These are phyloP conservation scores for Peromyscus polionotus DNA, from an alignment of 2,113 vertebrate species.

Conservation along the genomic window DNA sequence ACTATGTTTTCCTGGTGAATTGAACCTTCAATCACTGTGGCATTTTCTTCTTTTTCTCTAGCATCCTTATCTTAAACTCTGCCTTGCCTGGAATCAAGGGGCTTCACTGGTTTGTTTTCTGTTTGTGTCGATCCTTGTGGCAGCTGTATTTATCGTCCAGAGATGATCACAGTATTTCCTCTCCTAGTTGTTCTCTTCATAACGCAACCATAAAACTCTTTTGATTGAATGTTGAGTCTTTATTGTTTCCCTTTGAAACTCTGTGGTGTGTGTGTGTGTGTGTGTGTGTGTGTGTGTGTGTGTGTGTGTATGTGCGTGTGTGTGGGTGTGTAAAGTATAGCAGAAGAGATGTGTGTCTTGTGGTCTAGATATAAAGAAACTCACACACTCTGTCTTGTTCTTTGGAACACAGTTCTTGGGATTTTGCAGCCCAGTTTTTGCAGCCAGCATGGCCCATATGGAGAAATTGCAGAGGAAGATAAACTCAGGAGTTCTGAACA, in stretches of 20 bases:
- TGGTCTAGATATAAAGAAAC: background rate
- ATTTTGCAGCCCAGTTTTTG: background rate
- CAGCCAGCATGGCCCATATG: background rate
- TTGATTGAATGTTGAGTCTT: accelerated
- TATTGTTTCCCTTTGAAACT: background rate
- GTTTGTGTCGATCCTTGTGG: background rate
- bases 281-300: too few relatives aligned
- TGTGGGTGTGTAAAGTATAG: background rate
- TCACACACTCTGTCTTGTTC: background rate
- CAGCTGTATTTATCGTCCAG: background rate
- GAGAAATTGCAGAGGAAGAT: background rate
- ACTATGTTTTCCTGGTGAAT: background rate
- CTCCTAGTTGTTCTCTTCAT: background rate
- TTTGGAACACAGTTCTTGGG: background rate
- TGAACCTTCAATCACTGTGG: background rate
- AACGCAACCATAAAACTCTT: background rate
- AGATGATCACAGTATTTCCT: background rate
- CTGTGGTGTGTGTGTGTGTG: background rate
- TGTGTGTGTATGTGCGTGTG: background rate
- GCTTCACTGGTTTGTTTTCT: too few relatives aligned
- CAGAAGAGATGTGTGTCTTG: background rate
- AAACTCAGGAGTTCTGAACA: background rate
- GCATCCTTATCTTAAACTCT: background rate
- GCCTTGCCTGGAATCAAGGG: background rate
- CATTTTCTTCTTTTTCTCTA: background rate